Conservation (phyloP, 1,140 invertebrate species). For the Bombus sibiricus region DNA sequence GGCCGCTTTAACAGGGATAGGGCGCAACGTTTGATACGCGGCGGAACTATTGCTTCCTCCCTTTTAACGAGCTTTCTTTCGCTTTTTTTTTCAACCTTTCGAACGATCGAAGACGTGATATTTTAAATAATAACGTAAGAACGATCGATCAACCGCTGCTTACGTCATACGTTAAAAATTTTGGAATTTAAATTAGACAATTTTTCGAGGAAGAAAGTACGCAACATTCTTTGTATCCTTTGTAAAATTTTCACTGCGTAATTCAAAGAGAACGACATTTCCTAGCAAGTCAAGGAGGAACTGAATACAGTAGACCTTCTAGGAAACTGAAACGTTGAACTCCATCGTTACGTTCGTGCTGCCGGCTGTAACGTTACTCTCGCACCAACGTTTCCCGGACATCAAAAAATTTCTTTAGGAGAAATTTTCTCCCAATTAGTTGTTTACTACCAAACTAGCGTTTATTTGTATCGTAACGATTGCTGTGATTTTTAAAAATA, state of each 20-base stretch:
- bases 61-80: neutral
- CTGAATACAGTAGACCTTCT: neutral
- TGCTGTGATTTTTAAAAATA: neutral
- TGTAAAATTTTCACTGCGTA: neutral
- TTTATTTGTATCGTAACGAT: neutral
- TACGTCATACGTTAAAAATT: too few relatives aligned
- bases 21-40: neutral
- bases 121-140: neutral
- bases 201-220: neutral
- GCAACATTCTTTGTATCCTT: neutral
- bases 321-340: neutral
- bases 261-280: neutral
- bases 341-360: neutral
- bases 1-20: conserved; percentile 41
- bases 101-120: neutral
- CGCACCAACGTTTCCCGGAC: neutral
- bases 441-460: neutral
- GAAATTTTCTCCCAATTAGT: neutral
- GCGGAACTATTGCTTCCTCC: neutral
- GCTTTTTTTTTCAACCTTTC: neutral
- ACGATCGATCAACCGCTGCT: too few relatives aligned
- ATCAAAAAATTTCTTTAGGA: neutral
- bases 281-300: neutral
- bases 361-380: neutral
- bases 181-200: neutral